Evolutionary conservation across 2,113 vertebrate species (phyloP).

Genomic region (Alouatta palliata): DNA sequence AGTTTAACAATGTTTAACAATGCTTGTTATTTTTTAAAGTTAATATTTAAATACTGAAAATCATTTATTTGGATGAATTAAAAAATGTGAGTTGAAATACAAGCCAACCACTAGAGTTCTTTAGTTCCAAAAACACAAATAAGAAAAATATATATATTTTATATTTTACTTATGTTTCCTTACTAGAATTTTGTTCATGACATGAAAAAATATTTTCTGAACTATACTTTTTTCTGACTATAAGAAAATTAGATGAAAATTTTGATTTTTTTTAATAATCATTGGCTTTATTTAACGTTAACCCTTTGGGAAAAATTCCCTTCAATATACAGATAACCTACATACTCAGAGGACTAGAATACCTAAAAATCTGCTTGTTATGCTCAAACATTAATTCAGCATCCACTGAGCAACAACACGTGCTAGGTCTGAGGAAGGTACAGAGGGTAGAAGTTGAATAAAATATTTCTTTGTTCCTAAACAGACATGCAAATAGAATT

Average conservation of each 20-base stretch:
- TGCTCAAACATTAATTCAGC: neutral
- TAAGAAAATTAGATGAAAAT: neutral
- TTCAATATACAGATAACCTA: neutral
- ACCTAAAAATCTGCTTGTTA: neutral
- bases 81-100: neutral
- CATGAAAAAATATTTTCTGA: neutral
- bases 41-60: constrained; percentile 28
- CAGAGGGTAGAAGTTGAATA: neutral
- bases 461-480: neutral
- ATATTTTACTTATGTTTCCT: neutral
- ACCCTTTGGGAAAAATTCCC: neutral
- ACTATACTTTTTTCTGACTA: neutral
- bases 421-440: neutral
- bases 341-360: neutral
- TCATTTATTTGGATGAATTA: neutral
- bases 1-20: neutral
- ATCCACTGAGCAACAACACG: neutral
- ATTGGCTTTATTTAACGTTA: neutral
- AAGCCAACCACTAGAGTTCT: neutral
- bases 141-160: neutral
- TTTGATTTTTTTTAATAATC: neutral
- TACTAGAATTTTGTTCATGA: neutral
- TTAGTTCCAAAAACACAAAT: neutral
- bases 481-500: neutral
- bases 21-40: neutral